These are phyloP conservation scores for Lamellibrachia satsuma DNA, from an alignment of 2,888 invertebrate species.

Conservation along the genomic window DNA sequence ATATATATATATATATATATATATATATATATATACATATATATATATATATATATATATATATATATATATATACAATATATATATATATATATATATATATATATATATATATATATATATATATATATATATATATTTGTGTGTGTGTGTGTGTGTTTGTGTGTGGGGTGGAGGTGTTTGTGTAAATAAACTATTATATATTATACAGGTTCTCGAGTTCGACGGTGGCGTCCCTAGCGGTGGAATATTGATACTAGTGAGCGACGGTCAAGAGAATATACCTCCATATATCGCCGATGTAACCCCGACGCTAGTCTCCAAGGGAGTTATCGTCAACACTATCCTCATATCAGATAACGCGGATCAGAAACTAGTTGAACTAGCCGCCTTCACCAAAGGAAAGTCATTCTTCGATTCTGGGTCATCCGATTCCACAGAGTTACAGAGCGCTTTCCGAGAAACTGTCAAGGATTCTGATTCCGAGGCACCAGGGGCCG, in stretches of 20 bases:
- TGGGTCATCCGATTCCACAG: neutral
- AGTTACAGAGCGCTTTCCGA: neutral
- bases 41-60: too few species aligned
- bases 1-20: too few species aligned
- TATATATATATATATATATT: too few species aligned
- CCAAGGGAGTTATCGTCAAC: neutral
- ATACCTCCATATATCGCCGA: rapidly evolving
- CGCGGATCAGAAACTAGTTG: neutral
- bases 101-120: too few species aligned
- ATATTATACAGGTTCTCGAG: too few species aligned
- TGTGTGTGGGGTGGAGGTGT: too few species aligned
- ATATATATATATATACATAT: too few species aligned
- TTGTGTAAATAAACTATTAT: too few species aligned
- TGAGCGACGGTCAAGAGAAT: neutral
- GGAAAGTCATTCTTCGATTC: neutral
- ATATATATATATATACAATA: too few species aligned
- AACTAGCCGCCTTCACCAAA: neutral
- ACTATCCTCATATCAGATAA: neutral
- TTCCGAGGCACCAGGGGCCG: neutral
- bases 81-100: too few species aligned
- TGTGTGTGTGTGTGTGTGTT: too few species aligned
- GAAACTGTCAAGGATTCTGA: neutral
- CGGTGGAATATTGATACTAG: neutral
- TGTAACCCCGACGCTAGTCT: neutral
- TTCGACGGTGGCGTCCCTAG: too few species aligned